Evolutionary conservation across 2,113 vertebrate genomes (phyloP).

Genomic region (Emydocephalus ijimae): DNA sequence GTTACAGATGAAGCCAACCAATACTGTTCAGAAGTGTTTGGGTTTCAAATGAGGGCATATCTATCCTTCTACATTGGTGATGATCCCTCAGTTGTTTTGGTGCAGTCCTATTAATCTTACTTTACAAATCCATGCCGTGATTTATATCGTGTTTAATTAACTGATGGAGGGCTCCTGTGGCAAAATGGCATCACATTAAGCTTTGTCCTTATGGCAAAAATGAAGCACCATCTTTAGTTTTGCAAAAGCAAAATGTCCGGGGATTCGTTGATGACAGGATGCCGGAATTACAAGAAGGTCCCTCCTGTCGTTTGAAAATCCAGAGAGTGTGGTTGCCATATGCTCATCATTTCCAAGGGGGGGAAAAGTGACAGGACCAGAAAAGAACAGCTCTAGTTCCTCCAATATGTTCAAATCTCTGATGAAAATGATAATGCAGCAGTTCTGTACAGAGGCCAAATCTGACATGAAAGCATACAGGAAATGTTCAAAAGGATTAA

Average conservation of each 20-base stretch:
- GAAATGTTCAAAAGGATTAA: constrained; percentile 71
- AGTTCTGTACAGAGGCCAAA: constrained; percentile 73
- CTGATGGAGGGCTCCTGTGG: constrained; percentile 77
- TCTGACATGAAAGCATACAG: constrained; percentile 70
- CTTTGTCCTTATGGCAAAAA: constrained; percentile 78
- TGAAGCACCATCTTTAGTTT: constrained; percentile 76
- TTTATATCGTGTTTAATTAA: constrained; percentile 87
- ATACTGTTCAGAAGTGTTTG: constrained; percentile 76
- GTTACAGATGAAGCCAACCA: constrained; percentile 79
- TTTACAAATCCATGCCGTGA: constrained; percentile 76
- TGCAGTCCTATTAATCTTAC: constrained; percentile 78
- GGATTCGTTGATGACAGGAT: constrained; percentile 87
- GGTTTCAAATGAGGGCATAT: constrained; percentile 77
- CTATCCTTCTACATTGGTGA: constrained; percentile 71
- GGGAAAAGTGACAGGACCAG: constrained; percentile 85
- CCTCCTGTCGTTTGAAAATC: constrained; percentile 86
- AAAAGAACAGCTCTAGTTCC: constrained; percentile 79
- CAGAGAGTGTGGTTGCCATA: constrained; percentile 91
- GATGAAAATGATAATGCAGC: constrained; percentile 77
- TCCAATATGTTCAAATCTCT: constrained; percentile 93
- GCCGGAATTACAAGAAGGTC: constrained; percentile 82
- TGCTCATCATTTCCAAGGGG: constrained; percentile 85
- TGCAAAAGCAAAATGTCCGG: constrained; percentile 78
- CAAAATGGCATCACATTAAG: constrained; percentile 77
- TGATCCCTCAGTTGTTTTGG: constrained; percentile 68